A percentile compares a stretch with the other conserved stretches of the same genome.
Evolutionary conservation across 2,113 vertebrate genomes (phyloP).

Genomic region (Lichenostomus cassidix): DNA sequence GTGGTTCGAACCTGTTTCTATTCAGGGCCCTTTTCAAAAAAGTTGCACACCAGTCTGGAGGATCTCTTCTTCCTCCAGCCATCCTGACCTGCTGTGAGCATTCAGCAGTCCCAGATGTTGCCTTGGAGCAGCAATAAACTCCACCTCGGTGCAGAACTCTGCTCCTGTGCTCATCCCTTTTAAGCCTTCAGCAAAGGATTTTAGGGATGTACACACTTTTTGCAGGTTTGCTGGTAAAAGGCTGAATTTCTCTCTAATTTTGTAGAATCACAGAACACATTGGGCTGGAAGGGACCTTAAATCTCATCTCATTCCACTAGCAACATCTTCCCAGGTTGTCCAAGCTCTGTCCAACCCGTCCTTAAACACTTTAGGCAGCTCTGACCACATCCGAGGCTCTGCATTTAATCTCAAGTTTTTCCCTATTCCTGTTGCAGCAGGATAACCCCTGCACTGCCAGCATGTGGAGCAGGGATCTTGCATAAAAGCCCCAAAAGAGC

Average conservation of each 20-base stretch:
- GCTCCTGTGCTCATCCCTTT: not conserved
- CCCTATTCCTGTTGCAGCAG: not conserved
- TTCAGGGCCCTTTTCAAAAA: not conserved
- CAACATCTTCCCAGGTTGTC: fast-evolving
- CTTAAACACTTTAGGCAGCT: not conserved
- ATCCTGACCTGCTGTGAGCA: not conserved
- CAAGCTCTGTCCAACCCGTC: fast-evolving
- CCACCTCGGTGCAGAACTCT: not conserved
- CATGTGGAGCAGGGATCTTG: not conserved
- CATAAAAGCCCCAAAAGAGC: slow-evolving; percentile 13
- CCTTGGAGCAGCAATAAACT: not conserved
- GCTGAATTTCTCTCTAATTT: not conserved
- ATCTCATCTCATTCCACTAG: not conserved
- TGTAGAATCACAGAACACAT: fast-evolving
- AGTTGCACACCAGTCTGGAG: not conserved
- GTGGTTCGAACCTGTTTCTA: fast-evolving
- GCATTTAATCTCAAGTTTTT: not conserved
- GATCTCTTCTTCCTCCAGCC: not conserved
- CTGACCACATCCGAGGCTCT: fast-evolving
- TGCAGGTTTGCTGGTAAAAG: not conserved
- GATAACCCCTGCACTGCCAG: fast-evolving
- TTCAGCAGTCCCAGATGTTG: not conserved
- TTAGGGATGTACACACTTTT: not conserved
- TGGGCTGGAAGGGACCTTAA: not conserved
- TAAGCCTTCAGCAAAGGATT: not conserved